phyloP scores from a whole-genome alignment of 1,140 invertebrate genomes.

The Zeugodacus cucurbitae region DNA sequence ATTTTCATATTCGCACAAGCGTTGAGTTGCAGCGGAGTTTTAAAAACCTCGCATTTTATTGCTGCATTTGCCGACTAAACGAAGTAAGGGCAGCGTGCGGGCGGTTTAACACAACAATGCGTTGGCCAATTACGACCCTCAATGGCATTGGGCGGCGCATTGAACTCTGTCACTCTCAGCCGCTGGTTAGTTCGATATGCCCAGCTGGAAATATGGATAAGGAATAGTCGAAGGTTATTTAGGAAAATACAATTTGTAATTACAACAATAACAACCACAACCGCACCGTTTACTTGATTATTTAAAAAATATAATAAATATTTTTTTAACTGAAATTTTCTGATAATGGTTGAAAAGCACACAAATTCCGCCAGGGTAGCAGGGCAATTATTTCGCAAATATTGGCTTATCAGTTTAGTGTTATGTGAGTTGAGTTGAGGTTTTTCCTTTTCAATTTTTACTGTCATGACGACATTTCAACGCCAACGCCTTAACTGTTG shows the following conservation, averaged over 20 bases:
- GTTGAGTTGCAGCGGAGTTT: not conserved
- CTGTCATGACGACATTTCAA: not conserved
- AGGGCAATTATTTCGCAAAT: not conserved
- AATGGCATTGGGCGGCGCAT: conserved; percentile 50
- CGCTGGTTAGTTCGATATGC: not conserved
- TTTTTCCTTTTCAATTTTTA: not conserved
- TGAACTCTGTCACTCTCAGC: conserved; percentile 50
- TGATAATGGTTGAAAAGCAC: too few species aligned
- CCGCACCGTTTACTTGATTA: too few species aligned
- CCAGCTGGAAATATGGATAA: not conserved
- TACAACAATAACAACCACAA: too few species aligned
- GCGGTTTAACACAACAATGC: not conserved
- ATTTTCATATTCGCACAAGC: not conserved
- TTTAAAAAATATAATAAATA: too few species aligned
- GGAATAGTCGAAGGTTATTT: too few species aligned
- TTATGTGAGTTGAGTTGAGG: too few species aligned
- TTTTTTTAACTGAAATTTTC: too few species aligned
- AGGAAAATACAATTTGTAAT: too few species aligned
- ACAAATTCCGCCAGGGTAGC: not conserved
- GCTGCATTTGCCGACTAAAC: not conserved
- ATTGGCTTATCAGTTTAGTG: not conserved
- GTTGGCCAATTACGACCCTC: conserved; percentile 51
- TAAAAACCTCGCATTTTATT: not conserved
- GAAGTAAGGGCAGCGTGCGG: not conserved
- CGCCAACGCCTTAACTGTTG: not conserved